A percentile compares a stretch with the other conserved stretches of the same genome.
These are phyloP conservation scores for Aptenodytes patagonicus DNA, from an alignment of 2,113 vertebrate species.

Conservation along the genomic window DNA sequence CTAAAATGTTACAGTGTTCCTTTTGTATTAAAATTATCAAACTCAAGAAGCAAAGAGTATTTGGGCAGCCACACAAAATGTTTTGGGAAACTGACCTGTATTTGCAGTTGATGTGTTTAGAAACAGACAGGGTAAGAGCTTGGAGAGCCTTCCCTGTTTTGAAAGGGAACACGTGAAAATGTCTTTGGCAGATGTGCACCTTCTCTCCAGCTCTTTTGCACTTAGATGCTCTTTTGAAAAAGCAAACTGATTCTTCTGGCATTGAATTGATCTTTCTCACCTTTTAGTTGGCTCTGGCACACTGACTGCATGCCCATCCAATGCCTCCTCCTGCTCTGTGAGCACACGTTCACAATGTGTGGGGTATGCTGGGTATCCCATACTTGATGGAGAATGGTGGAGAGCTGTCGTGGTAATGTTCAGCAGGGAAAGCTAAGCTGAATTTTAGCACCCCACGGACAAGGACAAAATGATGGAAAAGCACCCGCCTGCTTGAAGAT, in stretches of 20 bases:
- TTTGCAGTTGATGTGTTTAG: neutral
- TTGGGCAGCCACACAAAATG: neutral
- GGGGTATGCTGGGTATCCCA: neutral
- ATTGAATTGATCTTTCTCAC: neutral
- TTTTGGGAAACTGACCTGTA: neutral
- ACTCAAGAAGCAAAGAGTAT: neutral
- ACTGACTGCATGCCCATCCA: neutral
- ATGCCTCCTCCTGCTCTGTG: neutral
- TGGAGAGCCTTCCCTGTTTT: neutral
- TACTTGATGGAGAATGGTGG: neutral
- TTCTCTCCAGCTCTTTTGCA: neutral
- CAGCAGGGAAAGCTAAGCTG: neutral
- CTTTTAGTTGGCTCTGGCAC: neutral
- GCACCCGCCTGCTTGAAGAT: neutral
- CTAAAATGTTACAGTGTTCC: neutral
- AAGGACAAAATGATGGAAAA: slow-evolving; percentile 1
- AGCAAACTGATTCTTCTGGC: neutral
- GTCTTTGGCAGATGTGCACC: neutral
- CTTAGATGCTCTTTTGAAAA: neutral
- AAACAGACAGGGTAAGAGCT: neutral
- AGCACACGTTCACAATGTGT: fast-evolving
- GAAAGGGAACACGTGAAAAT: neutral
- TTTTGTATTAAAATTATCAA: neutral
- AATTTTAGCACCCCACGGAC: neutral
- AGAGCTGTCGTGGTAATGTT: neutral